Evolutionary conservation across 1,140 invertebrate genomes (phyloP).

Genomic region (Anadara kagoshimensis): DNA sequence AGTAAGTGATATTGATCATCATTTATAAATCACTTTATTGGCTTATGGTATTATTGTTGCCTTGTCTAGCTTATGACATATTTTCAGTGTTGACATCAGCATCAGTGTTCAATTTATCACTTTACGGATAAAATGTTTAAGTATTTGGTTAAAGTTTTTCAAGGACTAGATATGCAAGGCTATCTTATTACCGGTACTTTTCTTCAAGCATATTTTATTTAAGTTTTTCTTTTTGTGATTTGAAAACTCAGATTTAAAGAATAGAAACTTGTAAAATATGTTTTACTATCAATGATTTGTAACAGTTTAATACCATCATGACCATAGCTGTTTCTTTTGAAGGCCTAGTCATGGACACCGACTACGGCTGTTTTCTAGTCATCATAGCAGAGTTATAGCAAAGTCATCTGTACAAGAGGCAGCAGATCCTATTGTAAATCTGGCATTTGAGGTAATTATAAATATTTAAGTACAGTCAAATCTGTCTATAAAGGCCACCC

Average conservation of each 20-base stretch:
- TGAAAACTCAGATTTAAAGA: too few species aligned
- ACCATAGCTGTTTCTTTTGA: constrained; percentile 13
- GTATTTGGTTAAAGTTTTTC: constrained; percentile 1
- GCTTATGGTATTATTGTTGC: too few species aligned
- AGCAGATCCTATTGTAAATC: constrained; percentile 28
- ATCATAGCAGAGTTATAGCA: constrained; percentile 43
- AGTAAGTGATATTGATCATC: constrained; percentile 39
- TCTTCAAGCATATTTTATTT: too few species aligned
- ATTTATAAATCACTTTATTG: too few species aligned
- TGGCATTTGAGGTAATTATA: constrained; percentile 50
- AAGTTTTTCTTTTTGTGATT: too few species aligned
- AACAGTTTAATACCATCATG: too few species aligned
- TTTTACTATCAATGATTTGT: too few species aligned
- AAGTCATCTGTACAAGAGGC: constrained; percentile 41
- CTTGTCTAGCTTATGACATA: too few species aligned
- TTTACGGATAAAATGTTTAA: background rate
- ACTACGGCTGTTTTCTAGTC: constrained; percentile 33
- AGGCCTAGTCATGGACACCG: constrained; percentile 27
- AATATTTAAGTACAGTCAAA: too few species aligned
- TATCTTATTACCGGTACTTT: background rate
- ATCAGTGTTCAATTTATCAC: too few species aligned
- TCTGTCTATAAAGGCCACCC: too few species aligned
- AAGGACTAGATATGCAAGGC: constrained; percentile 3
- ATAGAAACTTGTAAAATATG: too few species aligned
- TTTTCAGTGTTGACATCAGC: background rate